A percentile compares a stretch with the other conserved stretches of the same genome.
Conservation (phyloP, 2,888 invertebrate species). For the Nemoura dubitans region DNA sequence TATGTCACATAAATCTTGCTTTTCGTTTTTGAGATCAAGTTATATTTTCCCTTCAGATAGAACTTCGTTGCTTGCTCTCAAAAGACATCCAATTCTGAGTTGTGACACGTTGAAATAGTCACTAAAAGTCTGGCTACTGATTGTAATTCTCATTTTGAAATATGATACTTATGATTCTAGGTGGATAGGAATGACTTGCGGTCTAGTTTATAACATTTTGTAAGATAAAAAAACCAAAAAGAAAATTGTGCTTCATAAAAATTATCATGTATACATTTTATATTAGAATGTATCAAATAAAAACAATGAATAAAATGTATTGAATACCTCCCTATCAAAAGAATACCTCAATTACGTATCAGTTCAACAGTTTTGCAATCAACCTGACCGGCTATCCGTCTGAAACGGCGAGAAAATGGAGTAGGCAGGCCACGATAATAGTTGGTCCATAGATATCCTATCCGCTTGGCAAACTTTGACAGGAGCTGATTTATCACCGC, state of each 20-base stretch:
- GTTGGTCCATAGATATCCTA: neutral
- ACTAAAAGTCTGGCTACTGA: neutral
- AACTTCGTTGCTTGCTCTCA: neutral
- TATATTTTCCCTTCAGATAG: neutral
- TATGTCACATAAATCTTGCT: slow-evolving; percentile 7
- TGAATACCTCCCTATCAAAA: too few species aligned
- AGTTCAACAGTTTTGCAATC: neutral
- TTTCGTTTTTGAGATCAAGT: slow-evolving; percentile 7
- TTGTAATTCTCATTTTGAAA: neutral
- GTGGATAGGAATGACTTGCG: too few species aligned
- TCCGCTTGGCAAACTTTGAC: neutral
- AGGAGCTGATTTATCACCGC: neutral
- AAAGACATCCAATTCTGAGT: neutral
- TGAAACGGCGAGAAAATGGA: neutral
- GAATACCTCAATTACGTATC: neutral
- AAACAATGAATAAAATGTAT: too few species aligned
- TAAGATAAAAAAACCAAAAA: too few species aligned
- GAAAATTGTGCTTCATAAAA: too few species aligned
- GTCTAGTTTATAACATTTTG: too few species aligned
- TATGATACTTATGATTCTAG: too few species aligned
- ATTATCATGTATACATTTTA: too few species aligned
- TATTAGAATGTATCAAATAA: too few species aligned
- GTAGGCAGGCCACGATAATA: neutral
- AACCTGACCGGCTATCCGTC: neutral
- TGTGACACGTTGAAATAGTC: neutral